Percentiles rank a stretch among this genome's conserved stretches.
Evolutionary conservation across 2,888 invertebrate genomes (phyloP).

Genomic region (Drosophila colorata): DNA sequence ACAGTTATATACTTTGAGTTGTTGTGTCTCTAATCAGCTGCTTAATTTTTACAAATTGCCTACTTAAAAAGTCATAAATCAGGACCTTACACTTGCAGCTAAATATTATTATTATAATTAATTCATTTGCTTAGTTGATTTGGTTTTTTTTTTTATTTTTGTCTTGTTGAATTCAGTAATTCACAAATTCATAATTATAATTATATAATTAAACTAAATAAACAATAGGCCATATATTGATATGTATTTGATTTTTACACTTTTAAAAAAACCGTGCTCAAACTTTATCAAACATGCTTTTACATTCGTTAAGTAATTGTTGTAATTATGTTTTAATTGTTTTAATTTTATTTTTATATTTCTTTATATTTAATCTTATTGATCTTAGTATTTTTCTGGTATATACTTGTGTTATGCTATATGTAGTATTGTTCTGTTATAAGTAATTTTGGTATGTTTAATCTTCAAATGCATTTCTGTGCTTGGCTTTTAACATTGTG

Average conservation of each 20-base stretch:
- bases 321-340: conserved; percentile 12
- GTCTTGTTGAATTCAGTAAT: conserved; percentile 15
- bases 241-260: conserved; percentile 85
- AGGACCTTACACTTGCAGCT: conserved; percentile 63
- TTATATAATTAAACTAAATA: conserved; percentile 76
- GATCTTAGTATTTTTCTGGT: conserved; percentile 24
- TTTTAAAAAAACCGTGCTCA: conserved; percentile 75
- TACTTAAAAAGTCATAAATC: conserved; percentile 77
- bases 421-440: conserved; percentile 54
- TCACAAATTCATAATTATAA: conserved; percentile 48
- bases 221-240: conserved; percentile 84
- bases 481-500: conserved; percentile 62
- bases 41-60: conserved; percentile 75
- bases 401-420: conserved; percentile 32
- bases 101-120: conserved; percentile 35
- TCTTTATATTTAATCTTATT: conserved; percentile 12
- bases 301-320: conserved; percentile 46
- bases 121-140: conserved; percentile 27
- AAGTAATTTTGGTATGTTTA: conserved; percentile 49
- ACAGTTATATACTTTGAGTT: conserved; percentile 19
- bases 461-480: conserved; percentile 68
- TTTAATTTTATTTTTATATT: conserved; percentile 5
- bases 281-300: conserved; percentile 60
- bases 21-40: conserved; percentile 40
- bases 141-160: conserved; percentile 2